phyloP scores from a whole-genome alignment of 2,888 invertebrate genomes.

The Scaeva pyrastri region DNA sequence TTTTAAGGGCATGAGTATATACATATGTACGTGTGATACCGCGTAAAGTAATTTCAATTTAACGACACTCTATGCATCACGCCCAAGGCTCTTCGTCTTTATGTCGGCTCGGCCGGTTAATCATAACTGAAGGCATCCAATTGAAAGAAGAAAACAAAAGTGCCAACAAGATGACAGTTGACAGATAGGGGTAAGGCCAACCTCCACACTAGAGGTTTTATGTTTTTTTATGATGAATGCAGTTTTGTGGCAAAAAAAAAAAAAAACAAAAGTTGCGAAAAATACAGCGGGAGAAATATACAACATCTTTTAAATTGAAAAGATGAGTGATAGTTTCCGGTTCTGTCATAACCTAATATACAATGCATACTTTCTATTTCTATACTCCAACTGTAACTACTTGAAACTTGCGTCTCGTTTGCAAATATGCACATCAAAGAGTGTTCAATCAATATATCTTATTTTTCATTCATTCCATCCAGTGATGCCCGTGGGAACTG shows the following conservation, averaged over 20 bases:
- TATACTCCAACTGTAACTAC: slow-evolving; percentile 1
- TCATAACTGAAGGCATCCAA: slow-evolving; percentile 63
- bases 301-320: slow-evolving; percentile 46
- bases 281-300: not conserved
- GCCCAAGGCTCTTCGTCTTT: slow-evolving; percentile 7
- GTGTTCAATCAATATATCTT: slow-evolving; percentile 59
- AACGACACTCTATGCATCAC: not conserved
- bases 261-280: not conserved
- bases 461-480: not conserved
- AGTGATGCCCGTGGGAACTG: slow-evolving; percentile 60
- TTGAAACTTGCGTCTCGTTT: slow-evolving; percentile 36
- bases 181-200: slow-evolving; percentile 69
- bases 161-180: slow-evolving; percentile 51
- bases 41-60: slow-evolving; percentile 44
- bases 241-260: slow-evolving; percentile 1
- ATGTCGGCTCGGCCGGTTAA: not conserved
- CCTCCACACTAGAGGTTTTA: slow-evolving; percentile 18
- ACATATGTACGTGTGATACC: not conserved
- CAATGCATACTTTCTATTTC: slow-evolving; percentile 7
- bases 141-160: slow-evolving; percentile 51
- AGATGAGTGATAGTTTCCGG: slow-evolving; percentile 66
- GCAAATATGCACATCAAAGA: slow-evolving; percentile 18
- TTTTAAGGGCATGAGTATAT: slow-evolving; percentile 35
- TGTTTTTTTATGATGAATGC: slow-evolving; percentile 19
- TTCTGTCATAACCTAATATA: slow-evolving; percentile 20